These are phyloP conservation scores for Endotricha flammealis DNA, from an alignment of 2,888 invertebrate species.

Conservation along the genomic window DNA sequence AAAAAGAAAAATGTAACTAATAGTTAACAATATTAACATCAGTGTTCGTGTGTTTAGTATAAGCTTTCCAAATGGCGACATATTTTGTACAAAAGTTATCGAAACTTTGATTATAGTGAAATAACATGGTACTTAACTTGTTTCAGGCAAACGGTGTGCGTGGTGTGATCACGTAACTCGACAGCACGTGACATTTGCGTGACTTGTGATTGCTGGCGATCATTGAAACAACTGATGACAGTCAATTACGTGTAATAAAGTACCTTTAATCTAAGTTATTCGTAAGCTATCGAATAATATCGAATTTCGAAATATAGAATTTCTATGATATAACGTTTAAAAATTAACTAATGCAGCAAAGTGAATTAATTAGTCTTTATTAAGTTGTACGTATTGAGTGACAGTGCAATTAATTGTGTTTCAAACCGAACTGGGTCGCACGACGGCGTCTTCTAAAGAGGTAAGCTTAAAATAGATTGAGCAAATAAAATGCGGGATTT, in stretches of 20 bases:
- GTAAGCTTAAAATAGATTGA: constrained; percentile 14
- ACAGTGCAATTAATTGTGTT: constrained; percentile 16
- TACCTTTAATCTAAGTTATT: constrained; percentile 11
- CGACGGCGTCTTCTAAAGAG: constrained; percentile 15
- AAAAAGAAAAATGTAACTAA: no score
- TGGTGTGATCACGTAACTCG: constrained; percentile 14
- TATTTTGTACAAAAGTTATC: neutral
- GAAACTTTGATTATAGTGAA: constrained; percentile 1
- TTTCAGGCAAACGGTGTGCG: constrained; percentile 18
- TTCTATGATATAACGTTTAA: constrained; percentile 1
- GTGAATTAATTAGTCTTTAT: constrained; percentile 14
- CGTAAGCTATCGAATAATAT: constrained; percentile 2
- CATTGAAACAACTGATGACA: constrained; percentile 35
- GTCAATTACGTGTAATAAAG: constrained; percentile 34
- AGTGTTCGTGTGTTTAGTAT: no score
- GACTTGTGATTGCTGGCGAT: constrained; percentile 28
- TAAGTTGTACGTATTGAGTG: constrained; percentile 14
- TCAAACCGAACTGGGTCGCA: constrained; percentile 6
- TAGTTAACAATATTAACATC: no score
- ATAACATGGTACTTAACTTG: constrained; percentile 14
- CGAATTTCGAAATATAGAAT: no score
- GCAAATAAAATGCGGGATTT: constrained; percentile 6
- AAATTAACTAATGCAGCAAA: constrained; percentile 5
- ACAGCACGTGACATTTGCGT: constrained; percentile 53
- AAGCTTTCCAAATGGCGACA: neutral